Evolutionary conservation across 2,888 invertebrate genomes (phyloP).

Genomic region (Euzophera pinguis): DNA sequence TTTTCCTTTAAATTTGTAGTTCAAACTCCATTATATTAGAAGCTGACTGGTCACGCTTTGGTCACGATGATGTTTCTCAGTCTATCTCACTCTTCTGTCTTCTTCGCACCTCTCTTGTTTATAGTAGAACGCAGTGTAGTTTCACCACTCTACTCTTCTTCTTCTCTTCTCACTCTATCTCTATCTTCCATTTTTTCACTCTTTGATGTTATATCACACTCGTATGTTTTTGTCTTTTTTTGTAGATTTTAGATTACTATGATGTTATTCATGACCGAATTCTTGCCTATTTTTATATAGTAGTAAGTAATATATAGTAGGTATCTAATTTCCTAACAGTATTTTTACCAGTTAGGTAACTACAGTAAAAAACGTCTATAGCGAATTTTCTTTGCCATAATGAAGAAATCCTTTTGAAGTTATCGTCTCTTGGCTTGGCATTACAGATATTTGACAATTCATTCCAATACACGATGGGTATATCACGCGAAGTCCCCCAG

Average conservation of each 20-base stretch:
- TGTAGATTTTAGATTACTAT: not conserved
- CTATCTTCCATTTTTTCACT: constrained; percentile 1
- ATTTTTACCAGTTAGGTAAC: no score
- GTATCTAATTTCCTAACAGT: no score
- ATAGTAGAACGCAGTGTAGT: constrained; percentile 15
- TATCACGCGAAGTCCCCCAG: no score
- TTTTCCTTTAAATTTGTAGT: not conserved
- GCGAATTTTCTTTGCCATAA: no score
- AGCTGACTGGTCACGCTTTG: not conserved
- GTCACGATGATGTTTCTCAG: not conserved
- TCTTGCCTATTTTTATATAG: no score
- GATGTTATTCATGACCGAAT: no score
- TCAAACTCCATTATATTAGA: not conserved
- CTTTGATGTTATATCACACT: not conserved
- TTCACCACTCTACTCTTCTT: constrained; percentile 15
- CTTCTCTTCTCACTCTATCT: constrained; percentile 12
- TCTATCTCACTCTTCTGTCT: constrained; percentile 4
- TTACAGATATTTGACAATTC: no score
- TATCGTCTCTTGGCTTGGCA: no score
- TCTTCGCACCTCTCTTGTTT: not conserved
- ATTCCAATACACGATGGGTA: no score
- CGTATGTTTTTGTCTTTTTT: not conserved
- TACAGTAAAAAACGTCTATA: no score
- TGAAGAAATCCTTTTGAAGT: no score
- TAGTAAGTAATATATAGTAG: no score